Base-by-base conservation (phyloP, 2,797 vertebrate species). In the Fundulus diaphanus region DNA sequence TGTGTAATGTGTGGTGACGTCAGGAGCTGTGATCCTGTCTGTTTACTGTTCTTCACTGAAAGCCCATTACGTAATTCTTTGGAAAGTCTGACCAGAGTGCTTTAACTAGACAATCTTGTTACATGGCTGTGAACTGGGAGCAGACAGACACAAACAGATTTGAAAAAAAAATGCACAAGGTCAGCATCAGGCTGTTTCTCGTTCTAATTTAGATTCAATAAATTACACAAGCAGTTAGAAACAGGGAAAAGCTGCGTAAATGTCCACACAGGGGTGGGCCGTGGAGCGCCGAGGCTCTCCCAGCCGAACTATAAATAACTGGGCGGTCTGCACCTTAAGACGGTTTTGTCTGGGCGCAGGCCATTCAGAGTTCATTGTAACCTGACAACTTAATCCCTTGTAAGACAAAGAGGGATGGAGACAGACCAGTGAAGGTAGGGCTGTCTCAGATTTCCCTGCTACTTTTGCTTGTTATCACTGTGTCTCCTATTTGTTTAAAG, bases 381-480 rank as follows among this genome's bases (percentile, higher is more conserved):
- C 90, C 89, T 89, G 90, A 94, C 89, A 93, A 92, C 88, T 91
- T 92, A 90, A 92, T 90, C 91, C 90, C 90, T 79, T 86, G 88
- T 92, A 89, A 87, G 87, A 91, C 89, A 90, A 77, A 85, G 77
- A 70, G 68, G 79, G 78, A 76, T 68, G 73, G 71, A 82, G 76
- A 31, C 61, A 79, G 77, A 79, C 66, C 54, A 72, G 68, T 73
- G 85, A 86, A 80, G 8, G 57, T 24, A 63, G 75, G 35, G 35
- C 72, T 29, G 42, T 88, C 83, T 87, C 71, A 61, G 74, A 89
- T 92, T 87, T 85, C 81, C 68, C 82, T 82, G 82, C 86, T 86
- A 86, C 82, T 89, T 82, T 85, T 85, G 77, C 85, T 85, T 82
- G 90, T 92, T 87, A 90, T 75, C 82, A 78, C 74, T 75, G 33